Conservation (phyloP, 2,888 invertebrate species). For the Pachycephus smyrnensis region DNA sequence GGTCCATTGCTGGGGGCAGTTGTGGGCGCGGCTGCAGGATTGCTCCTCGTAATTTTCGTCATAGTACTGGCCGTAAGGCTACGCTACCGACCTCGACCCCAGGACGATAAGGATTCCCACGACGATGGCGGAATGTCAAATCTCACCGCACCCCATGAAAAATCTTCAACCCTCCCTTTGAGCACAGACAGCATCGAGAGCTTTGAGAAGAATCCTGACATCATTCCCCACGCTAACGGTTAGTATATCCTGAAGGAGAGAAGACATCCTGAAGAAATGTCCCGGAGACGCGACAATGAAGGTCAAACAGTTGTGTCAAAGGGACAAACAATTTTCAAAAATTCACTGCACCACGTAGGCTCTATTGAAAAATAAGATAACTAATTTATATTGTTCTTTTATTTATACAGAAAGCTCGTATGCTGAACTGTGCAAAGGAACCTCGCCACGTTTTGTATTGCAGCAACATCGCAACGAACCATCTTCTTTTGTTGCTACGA, state of each 20-base stretch:
- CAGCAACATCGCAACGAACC: constrained; percentile 44
- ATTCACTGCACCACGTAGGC: background rate
- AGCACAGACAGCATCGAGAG: constrained; percentile 61
- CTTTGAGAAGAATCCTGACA: constrained; percentile 64
- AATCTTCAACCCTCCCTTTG: constrained; percentile 57
- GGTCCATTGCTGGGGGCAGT: constrained; percentile 62
- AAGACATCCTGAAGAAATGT: background rate
- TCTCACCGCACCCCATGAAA: constrained; percentile 54
- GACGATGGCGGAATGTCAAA: constrained; percentile 61
- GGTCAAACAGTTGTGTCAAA: background rate
- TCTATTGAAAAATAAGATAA: background rate
- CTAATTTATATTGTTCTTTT: background rate
- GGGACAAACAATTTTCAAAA: background rate
- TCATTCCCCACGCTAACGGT: constrained; percentile 64
- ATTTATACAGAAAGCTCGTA: constrained; percentile 55
- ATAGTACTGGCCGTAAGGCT: constrained; percentile 59
- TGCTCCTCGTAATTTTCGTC: constrained; percentile 61
- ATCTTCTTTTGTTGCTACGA: constrained; percentile 3
- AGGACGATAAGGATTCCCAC: constrained; percentile 58
- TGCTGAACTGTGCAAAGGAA: constrained; percentile 59
- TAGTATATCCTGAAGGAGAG: constrained; percentile 27
- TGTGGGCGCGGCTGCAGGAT: constrained; percentile 60
- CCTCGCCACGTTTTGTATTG: constrained; percentile 57
- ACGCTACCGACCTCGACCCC: constrained; percentile 54
- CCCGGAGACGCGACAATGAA: background rate